Evolutionary conservation across 1,140 invertebrate genomes (phyloP).

Genomic region (Drosophila asahinai): DNA sequence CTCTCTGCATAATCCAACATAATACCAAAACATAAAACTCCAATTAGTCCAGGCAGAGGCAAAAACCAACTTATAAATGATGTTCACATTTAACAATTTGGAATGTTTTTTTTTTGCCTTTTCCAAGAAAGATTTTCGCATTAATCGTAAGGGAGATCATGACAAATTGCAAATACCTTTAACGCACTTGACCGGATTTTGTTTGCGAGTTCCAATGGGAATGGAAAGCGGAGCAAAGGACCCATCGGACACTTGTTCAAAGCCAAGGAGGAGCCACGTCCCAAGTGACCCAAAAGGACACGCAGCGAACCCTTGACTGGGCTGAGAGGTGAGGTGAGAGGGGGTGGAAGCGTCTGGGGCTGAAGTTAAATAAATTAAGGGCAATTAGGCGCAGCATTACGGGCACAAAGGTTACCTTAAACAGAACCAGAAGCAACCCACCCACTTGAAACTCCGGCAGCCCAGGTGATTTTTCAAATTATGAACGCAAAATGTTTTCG

Average conservation of each 20-base stretch:
- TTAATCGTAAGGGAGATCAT: conserved; percentile 40
- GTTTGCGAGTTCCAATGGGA: conserved; percentile 11
- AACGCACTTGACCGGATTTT: conserved; percentile 12
- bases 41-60: conserved; percentile 18
- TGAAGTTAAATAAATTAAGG: conserved; percentile 82
- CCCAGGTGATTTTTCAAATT: conserved; percentile 67
- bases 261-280: conserved; percentile 42
- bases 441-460: not conserved
- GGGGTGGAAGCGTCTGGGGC: conserved; percentile 29
- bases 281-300: conserved; percentile 69
- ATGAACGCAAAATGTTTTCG: conserved; percentile 60
- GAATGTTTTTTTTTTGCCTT: not conserved
- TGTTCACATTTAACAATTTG: conserved; percentile 22
- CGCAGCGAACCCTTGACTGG: conserved; percentile 74
- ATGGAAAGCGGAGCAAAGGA: not conserved
- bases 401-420: conserved; percentile 63
- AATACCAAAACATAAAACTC: conserved; percentile 26
- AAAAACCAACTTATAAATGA: conserved; percentile 30
- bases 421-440: conserved; percentile 1
- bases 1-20: not conserved
- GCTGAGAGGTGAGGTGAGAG: not conserved
- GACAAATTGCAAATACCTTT: conserved; percentile 50
- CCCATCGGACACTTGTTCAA: conserved; percentile 56
- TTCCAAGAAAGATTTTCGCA: conserved; percentile 9
- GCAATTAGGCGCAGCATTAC: conserved; percentile 77